Evolutionary conservation across 2,113 vertebrate species (phyloP).

Genomic region (Parus major): DNA sequence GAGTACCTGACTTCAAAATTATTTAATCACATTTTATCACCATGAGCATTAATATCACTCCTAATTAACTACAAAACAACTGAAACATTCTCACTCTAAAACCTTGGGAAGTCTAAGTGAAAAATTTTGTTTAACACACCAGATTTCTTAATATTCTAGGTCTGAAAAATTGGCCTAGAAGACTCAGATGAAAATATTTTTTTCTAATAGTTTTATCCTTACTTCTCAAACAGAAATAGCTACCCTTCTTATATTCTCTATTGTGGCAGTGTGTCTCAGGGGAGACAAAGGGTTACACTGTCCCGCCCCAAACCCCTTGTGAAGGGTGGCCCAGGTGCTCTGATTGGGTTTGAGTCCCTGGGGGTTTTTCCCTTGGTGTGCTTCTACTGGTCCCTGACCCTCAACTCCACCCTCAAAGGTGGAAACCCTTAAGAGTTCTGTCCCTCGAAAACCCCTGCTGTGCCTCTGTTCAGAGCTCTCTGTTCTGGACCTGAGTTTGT

Average conservation of each 20-base stretch:
- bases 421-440: too few species aligned
- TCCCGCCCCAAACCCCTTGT: too few species aligned
- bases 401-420: too few species aligned
- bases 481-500: too few species aligned
- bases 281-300: too few species aligned
- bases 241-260: background rate
- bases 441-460: too few species aligned
- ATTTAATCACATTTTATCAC: background rate
- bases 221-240: background rate
- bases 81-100: background rate
- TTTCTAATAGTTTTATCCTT: background rate
- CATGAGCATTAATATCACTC: background rate
- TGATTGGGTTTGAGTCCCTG: too few species aligned
- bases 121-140: background rate
- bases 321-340: too few species aligned
- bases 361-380: too few species aligned
- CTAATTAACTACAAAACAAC: background rate
- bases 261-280: too few species aligned
- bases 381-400: too few species aligned
- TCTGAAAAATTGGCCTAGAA: background rate
- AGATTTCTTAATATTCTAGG: background rate
- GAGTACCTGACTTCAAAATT: background rate
- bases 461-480: too few species aligned
- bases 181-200: background rate
- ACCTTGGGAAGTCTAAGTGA: background rate